Evolutionary conservation across 2,888 invertebrate species (phyloP), one percentile per base, ranked within the genome.

Genomic region (Hemaris fuciformis): DNA sequence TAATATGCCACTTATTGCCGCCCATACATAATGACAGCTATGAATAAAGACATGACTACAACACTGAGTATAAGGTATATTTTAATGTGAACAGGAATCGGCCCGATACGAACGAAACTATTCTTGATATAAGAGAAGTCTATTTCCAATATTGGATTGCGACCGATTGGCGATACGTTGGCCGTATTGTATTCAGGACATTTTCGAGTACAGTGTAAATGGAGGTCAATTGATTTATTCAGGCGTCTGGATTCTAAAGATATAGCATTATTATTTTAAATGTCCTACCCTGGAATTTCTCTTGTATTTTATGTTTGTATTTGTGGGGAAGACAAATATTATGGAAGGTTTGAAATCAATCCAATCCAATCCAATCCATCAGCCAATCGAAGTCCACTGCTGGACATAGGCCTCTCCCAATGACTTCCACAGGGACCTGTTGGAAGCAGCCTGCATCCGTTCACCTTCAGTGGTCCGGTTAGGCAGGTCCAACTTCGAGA

Each of bases 91-190:
- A 31, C 53, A 53, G 53, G 53, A 31, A 27, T 53, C 8, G 53
- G 27, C 23, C 31, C 31, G 45, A 45, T 45, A 31, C 27, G 27
- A 27, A 25, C 48, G 27, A 27, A 27, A 27, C 31, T 27, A 18
- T 31, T 53, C 53, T 18, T 53, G 4, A 53, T 53, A 53, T 31
- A 53, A 31, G 27, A 53, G 53, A 31, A 53, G 31, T 53, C 53
- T 53, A 53, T 53, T 31, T 31, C 53, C 53, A 53, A 53, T 53
- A 53, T 53, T 53, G 53, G 53, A 53, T 53, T 53, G 53, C 53
- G 27, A 31, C 53, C 27, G 31, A 31, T 27, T 27, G 18, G 18
- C 53, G 53, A 31, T 53, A 53, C 53, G 53, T 31, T 31, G 18
- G 48, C 15, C 48, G 53, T 27, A 53, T 53, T 53, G 53, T 53